phyloP scores from a whole-genome alignment of 2,113 vertebrate genomes.

The Indri indri region DNA sequence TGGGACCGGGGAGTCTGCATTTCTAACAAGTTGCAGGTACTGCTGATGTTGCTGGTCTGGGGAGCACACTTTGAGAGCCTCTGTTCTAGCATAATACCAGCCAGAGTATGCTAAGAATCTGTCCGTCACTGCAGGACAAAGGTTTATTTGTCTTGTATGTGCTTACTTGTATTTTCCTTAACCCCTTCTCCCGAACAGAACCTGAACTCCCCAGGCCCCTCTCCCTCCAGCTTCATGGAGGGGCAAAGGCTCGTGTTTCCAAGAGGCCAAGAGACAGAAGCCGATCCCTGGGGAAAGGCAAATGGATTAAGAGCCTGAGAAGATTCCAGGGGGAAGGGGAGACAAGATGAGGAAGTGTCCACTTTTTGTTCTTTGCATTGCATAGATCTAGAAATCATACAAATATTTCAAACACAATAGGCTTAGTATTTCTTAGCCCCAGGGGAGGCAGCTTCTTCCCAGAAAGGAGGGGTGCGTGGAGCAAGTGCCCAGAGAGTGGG shows the following conservation, averaged over 20 bases:
- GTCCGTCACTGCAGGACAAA: background rate
- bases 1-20: background rate
- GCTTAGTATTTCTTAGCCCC: background rate
- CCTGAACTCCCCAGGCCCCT: background rate
- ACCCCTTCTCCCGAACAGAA: background rate
- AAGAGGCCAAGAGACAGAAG: background rate
- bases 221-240: background rate
- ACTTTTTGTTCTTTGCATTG: background rate
- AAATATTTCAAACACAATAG: background rate
- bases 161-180: background rate
- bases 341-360: background rate
- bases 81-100: background rate
- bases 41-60: background rate
- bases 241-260: background rate
- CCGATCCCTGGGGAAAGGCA: background rate
- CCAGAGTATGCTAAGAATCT: background rate
- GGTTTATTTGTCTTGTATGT: background rate
- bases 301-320: background rate
- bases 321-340: background rate
- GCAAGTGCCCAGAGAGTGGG: background rate
- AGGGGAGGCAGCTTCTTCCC: background rate
- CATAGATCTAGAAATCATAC: background rate
- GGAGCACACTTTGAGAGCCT: background rate
- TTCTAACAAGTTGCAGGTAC: background rate
- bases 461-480: background rate